These are phyloP conservation scores for Bergia sp. DNA, from an alignment of 92 coral and sea anemone genomes.

Conservation along the genomic window DNA sequence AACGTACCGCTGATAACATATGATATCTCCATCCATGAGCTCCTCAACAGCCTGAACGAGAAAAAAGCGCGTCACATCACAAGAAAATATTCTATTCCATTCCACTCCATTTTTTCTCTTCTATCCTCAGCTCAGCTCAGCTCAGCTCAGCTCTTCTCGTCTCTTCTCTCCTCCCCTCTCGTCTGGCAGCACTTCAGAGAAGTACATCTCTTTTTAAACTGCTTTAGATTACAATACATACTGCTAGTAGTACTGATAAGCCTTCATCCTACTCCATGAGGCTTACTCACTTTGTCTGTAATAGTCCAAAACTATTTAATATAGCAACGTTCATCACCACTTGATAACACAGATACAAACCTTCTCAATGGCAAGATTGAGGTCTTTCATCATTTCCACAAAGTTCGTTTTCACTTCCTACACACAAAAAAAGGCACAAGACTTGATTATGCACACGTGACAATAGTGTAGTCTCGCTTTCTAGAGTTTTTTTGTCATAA, in stretches of 20 bases:
- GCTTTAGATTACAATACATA: no score
- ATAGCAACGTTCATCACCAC: no score
- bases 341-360: constrained; percentile 18
- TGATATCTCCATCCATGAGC: constrained; percentile 96
- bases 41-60: constrained; percentile 86
- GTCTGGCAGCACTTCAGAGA: no score
- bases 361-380: constrained; percentile 72
- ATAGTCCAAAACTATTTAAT: not conserved
- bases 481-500: no score
- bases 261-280: no score
- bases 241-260: no score
- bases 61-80: not conserved
- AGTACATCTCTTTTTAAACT: not conserved
- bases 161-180: no score
- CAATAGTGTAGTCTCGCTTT: no score
- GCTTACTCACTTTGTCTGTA: not conserved
- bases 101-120: no score
- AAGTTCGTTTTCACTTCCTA: constrained; percentile 90
- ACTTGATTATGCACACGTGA: not conserved
- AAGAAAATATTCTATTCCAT: not conserved
- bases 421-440: not conserved
- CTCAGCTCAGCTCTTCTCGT: no score
- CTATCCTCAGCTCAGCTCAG: no score
- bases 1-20: constrained; percentile 89
- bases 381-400: constrained; percentile 88